Evolutionary conservation across 2,113 vertebrate species (phyloP).

Genomic region (Romanogobio albipinnatus): DNA sequence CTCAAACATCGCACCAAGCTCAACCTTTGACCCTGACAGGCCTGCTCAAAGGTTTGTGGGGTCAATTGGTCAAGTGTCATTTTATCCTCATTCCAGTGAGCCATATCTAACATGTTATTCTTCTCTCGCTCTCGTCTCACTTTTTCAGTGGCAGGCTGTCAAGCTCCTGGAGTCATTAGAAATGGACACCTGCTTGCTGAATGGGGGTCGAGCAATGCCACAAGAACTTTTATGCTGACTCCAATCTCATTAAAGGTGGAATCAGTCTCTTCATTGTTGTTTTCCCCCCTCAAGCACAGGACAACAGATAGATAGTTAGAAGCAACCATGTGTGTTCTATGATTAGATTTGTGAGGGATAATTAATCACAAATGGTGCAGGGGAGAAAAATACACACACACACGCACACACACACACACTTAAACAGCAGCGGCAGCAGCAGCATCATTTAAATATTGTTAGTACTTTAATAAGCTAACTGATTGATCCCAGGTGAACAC

Average conservation of each 20-base stretch:
- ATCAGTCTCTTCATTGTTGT: conserved; percentile 54
- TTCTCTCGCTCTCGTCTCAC: not conserved
- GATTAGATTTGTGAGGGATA: conserved; percentile 63
- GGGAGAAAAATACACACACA: conserved; percentile 34
- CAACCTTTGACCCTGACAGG: conserved; percentile 18
- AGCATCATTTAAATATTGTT: conserved; percentile 59
- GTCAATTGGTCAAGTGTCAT: conserved; percentile 38
- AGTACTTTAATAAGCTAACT: conserved; percentile 65
- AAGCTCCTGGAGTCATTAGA: conserved; percentile 37
- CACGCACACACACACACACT: not conserved
- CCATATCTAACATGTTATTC: not conserved
- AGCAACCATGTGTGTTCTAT: conserved; percentile 60
- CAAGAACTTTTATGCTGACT: conserved; percentile 50
- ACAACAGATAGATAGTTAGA: conserved; percentile 58
- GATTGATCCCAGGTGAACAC: conserved; percentile 66
- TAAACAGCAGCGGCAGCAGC: conserved; percentile 14
- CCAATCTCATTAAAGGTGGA: conserved; percentile 57
- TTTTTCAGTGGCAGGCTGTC: conserved; percentile 22
- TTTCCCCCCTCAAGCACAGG: conserved; percentile 50
- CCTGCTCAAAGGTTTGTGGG: conserved; percentile 7
- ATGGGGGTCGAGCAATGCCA: conserved; percentile 52
- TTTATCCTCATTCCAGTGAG: conserved; percentile 25
- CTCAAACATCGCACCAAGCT: not conserved
- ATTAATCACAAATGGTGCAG: conserved; percentile 64
- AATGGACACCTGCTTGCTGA: conserved; percentile 58